These are phyloP conservation scores for Turdus rufiventris DNA, from an alignment of 2,113 vertebrate genomes.

Conservation along the genomic window DNA sequence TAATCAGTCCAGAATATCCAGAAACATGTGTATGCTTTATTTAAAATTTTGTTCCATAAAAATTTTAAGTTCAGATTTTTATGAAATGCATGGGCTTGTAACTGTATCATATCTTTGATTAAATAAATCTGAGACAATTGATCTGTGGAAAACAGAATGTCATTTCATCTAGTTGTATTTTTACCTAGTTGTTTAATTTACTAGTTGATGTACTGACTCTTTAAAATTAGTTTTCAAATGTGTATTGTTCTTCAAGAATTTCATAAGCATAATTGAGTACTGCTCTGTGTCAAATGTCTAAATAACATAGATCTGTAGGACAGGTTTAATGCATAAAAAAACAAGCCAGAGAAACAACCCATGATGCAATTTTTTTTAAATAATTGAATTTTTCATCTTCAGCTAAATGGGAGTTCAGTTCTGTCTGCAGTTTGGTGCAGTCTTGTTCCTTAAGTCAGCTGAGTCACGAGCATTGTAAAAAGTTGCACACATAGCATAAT, in stretches of 20 bases:
- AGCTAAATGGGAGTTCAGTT: background rate
- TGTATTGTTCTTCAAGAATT: background rate
- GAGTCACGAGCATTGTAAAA: background rate
- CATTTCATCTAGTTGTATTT: background rate
- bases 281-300: background rate
- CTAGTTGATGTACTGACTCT: background rate
- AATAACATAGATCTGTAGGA: background rate
- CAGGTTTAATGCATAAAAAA: background rate
- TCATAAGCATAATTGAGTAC: background rate
- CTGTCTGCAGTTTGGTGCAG: background rate
- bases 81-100: conserved; percentile 20
- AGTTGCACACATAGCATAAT: fast-evolving
- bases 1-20: background rate
- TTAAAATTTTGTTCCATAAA: background rate
- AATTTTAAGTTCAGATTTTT: conserved; percentile 13
- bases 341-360: background rate
- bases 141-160: background rate
- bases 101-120: background rate
- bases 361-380: background rate
- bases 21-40: background rate
- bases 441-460: background rate
- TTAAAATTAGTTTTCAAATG: background rate
- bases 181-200: background rate
- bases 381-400: background rate
- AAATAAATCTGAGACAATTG: conserved; percentile 29